phyloP scores from a whole-genome alignment of 2,797 vertebrate genomes.

The Neosalanx taihuensis region DNA sequence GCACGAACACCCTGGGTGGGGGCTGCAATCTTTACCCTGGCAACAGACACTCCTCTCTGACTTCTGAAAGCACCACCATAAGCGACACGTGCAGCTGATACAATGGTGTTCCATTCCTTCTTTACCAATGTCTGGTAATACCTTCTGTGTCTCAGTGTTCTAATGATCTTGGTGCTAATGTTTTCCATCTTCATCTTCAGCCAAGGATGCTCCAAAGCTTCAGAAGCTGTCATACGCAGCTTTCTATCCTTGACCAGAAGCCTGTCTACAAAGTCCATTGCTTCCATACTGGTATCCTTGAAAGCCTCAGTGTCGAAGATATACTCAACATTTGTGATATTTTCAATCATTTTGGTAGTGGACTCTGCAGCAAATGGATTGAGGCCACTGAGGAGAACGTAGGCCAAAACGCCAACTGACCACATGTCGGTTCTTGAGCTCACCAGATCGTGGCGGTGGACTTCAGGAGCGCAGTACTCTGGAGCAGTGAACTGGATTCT shows the following conservation, averaged over 20 bases:
- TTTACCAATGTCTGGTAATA: conserved; percentile 93
- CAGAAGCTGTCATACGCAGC: conserved; percentile 92
- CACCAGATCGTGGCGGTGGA: conserved; percentile 91
- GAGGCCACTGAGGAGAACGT: conserved; percentile 89
- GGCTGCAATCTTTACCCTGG: conserved; percentile 92
- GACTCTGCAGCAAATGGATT: conserved; percentile 98
- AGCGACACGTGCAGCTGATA: conserved; percentile 89
- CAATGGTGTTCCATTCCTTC: conserved; percentile 87
- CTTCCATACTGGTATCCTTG: conserved; percentile 88
- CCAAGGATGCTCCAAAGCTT: conserved; percentile 93
- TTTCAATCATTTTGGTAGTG: conserved; percentile 90
- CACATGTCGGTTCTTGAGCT: conserved; percentile 96
- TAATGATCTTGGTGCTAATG: conserved; percentile 88
- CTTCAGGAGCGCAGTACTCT: conserved; percentile 93
- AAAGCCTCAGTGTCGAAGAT: conserved; percentile 94
- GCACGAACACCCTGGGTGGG: conserved; percentile 86
- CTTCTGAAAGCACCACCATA: conserved; percentile 91
- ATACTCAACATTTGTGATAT: conserved; percentile 92
- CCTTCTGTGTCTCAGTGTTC: conserved; percentile 91
- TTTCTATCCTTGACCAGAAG: conserved; percentile 91
- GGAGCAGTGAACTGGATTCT: conserved; percentile 90
- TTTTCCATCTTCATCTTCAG: conserved; percentile 90
- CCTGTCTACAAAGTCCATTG: conserved; percentile 96
- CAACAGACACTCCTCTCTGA: conserved; percentile 86
- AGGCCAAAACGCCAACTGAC: conserved; percentile 92